Percentiles rank a stretch among this genome's conserved stretches.
phyloP scores from a whole-genome alignment of 2,797 vertebrate genomes.

The Sebastes taczanowskii region DNA sequence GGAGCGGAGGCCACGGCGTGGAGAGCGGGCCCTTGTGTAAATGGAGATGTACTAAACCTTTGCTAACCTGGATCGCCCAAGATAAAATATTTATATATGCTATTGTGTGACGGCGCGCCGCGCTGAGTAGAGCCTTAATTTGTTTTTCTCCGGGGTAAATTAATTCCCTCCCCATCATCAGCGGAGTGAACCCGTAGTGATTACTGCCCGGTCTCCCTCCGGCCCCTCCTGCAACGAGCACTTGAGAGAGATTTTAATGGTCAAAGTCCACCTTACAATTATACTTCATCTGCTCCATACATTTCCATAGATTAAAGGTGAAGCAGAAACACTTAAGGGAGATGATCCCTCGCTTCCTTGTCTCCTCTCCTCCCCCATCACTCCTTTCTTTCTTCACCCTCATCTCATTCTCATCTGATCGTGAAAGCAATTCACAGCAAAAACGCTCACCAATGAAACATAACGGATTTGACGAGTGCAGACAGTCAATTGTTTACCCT shows the following conservation, averaged over 20 bases:
- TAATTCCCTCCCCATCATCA: conserved; percentile 85
- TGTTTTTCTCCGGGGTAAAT: conserved; percentile 85
- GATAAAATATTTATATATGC: conserved; percentile 91
- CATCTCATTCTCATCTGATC: conserved; percentile 31
- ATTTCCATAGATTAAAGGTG: conserved; percentile 86
- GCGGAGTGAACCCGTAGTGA: conserved; percentile 71
- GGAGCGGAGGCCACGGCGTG: conserved; percentile 66
- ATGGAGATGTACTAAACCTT: conserved; percentile 87
- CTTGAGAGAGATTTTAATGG: conserved; percentile 82
- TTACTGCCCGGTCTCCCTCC: conserved; percentile 73
- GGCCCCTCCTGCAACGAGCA: conserved; percentile 67
- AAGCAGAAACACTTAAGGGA: conserved; percentile 69
- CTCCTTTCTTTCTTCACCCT: conserved; percentile 15
- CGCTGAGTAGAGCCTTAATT: conserved; percentile 80
- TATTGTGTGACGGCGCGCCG: conserved; percentile 79
- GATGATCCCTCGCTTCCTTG: conserved; percentile 30
- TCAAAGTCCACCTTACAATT: conserved; percentile 85
- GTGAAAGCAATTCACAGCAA: conserved; percentile 54
- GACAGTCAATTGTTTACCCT: conserved; percentile 51
- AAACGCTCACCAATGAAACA: conserved; percentile 25
- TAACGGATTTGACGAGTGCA: conserved; percentile 36
- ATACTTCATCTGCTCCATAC: conserved; percentile 80
- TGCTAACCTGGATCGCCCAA: conserved; percentile 83
- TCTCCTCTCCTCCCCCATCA: conserved; percentile 14
- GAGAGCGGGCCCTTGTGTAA: conserved; percentile 81